Conservation (phyloP, 2,797 vertebrate genomes). For the Danio kyathit region DNA sequence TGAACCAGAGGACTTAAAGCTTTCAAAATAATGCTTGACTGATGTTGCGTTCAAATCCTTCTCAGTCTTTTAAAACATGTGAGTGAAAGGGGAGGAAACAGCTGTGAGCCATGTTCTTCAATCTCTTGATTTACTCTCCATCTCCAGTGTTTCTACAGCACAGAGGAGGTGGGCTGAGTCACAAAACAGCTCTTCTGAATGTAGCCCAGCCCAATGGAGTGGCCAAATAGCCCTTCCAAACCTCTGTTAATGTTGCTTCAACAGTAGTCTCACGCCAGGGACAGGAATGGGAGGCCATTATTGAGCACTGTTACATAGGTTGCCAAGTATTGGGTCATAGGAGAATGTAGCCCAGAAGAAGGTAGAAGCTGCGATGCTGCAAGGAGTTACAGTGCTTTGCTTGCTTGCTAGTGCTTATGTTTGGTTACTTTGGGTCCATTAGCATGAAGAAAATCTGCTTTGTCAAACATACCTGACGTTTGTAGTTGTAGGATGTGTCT, state of each 20-base stretch:
- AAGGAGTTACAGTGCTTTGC: conserved; percentile 54
- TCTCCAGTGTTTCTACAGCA: conserved; percentile 53
- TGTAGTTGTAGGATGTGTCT: conserved; percentile 2
- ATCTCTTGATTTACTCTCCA: conserved; percentile 70
- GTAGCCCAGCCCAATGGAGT: conserved; percentile 66
- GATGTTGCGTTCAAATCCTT: conserved; percentile 1
- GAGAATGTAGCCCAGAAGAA: conserved; percentile 59
- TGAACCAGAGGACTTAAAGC: background rate
- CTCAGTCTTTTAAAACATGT: conserved; percentile 21
- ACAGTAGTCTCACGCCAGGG: conserved; percentile 59
- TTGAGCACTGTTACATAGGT: conserved; percentile 50
- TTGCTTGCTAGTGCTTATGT: conserved; percentile 51
- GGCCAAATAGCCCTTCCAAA: conserved; percentile 62
- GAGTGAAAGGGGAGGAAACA: conserved; percentile 72
- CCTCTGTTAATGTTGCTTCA: conserved; percentile 56
- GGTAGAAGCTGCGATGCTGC: conserved; percentile 52
- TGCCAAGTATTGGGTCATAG: conserved; percentile 62
- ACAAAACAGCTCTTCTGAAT: conserved; percentile 76
- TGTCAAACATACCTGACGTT: background rate
- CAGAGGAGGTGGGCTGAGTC: conserved; percentile 60
- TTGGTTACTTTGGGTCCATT: conserved; percentile 15
- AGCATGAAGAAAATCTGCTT: conserved; percentile 12
- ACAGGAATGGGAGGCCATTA: conserved; percentile 52
- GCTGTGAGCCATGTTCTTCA: conserved; percentile 71
- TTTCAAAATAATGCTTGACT: conserved; percentile 13